Percentiles rank a stretch among this genome's conserved stretches.
Evolutionary conservation across 2,113 vertebrate genomes (phyloP).

Genomic region (Carassius auratus): DNA sequence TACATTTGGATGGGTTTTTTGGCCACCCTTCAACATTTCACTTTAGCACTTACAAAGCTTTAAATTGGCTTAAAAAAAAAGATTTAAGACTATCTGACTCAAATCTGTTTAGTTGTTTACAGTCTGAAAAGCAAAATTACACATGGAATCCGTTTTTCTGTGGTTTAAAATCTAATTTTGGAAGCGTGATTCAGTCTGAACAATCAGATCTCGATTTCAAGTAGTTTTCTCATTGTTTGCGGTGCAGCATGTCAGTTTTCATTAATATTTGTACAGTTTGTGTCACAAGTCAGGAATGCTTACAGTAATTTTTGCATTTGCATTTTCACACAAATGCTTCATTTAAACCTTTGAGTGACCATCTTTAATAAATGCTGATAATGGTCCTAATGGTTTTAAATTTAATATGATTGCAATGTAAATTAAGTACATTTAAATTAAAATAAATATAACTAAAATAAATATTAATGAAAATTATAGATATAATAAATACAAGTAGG

Average conservation of each 20-base stretch:
- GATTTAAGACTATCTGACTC: background rate
- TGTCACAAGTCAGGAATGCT: background rate
- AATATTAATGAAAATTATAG: no score
- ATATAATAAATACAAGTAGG: no score
- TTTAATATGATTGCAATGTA: background rate
- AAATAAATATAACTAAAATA: no score
- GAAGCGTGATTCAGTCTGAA: background rate
- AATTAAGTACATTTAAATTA: background rate
- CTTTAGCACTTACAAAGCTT: background rate
- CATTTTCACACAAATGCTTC: background rate
- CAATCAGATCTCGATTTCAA: background rate
- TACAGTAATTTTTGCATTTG: background rate
- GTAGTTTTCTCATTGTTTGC: background rate
- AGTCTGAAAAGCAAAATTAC: background rate
- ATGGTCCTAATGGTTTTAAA: background rate
- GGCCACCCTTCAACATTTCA: background rate
- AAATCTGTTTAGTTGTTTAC: background rate
- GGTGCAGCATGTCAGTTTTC: background rate
- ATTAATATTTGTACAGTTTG: background rate
- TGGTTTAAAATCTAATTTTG: background rate
- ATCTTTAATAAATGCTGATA: no score
- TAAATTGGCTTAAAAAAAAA: background rate
- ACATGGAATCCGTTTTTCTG: background rate
- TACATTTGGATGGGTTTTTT: background rate
- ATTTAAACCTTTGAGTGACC: no score